Evolutionary conservation across 2,888 invertebrate species (phyloP).

Genomic region (Machimus atricapillus): DNA sequence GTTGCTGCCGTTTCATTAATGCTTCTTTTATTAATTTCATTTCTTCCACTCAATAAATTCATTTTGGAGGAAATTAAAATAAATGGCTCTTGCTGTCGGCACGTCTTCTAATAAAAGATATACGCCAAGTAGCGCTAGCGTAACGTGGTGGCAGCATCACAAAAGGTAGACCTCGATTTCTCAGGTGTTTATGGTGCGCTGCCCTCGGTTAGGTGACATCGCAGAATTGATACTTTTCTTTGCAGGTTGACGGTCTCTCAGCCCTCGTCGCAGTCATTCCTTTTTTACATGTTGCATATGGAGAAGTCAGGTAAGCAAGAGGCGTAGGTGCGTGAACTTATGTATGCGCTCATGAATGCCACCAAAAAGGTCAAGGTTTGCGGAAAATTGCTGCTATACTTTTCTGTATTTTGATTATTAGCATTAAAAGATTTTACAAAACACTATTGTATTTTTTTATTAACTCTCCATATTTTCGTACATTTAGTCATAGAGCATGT

Average conservation of each 20-base stretch:
- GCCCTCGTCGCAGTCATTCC: background rate
- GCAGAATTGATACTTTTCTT: background rate
- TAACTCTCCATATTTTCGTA: too few relatives aligned
- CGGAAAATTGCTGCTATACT: background rate
- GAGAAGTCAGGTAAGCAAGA: background rate
- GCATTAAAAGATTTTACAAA: too few relatives aligned
- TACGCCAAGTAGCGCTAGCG: constrained; percentile 23
- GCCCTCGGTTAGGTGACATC: background rate
- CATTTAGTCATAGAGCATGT: too few relatives aligned
- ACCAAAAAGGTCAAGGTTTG: background rate
- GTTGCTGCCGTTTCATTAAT: constrained; percentile 24
- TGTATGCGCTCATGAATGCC: background rate
- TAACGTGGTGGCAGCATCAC: constrained; percentile 41
- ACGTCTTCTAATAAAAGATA: constrained; percentile 35
- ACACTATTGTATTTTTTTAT: too few relatives aligned
- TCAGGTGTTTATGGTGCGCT: background rate
- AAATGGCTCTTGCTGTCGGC: constrained; percentile 37
- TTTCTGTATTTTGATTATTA: background rate
- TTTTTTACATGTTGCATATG: background rate
- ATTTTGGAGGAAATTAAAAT: constrained; percentile 42
- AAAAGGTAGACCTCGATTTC: background rate
- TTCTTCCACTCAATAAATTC: constrained; percentile 43
- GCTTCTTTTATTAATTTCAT: constrained; percentile 39
- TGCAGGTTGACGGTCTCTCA: background rate
- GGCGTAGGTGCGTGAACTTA: background rate